These are phyloP conservation scores for Drosophila micromelanica DNA, from an alignment of 1,140 invertebrate genomes.

Conservation along the genomic window DNA sequence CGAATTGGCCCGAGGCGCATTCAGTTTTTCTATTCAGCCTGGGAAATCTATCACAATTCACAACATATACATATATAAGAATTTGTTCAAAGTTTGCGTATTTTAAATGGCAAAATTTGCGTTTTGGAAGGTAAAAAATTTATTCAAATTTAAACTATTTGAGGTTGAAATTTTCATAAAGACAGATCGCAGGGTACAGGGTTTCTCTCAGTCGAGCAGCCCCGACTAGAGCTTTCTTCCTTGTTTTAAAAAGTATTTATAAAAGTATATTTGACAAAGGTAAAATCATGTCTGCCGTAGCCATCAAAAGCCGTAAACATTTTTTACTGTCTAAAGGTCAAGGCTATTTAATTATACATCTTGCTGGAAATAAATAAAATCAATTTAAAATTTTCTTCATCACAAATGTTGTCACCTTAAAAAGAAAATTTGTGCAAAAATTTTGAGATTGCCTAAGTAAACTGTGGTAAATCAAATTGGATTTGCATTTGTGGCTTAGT, in stretches of 20 bases:
- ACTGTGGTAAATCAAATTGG: too few relatives aligned
- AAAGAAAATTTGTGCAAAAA: neutral
- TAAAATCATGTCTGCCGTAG: slow-evolving; percentile 19
- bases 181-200: too few relatives aligned
- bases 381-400: slow-evolving; percentile 3
- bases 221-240: too few relatives aligned
- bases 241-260: too few relatives aligned
- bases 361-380: slow-evolving; percentile 45
- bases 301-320: slow-evolving; percentile 5
- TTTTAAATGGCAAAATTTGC: too few relatives aligned
- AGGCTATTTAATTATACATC: slow-evolving; percentile 51
- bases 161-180: too few relatives aligned
- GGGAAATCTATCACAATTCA: too few relatives aligned
- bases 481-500: neutral
- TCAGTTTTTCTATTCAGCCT: neutral
- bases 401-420: neutral
- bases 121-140: too few relatives aligned
- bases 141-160: too few relatives aligned
- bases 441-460: neutral
- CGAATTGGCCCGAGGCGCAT: slow-evolving; percentile 7
- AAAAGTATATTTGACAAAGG: slow-evolving; percentile 53
- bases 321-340: slow-evolving; percentile 33
- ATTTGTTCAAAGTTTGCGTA: too few relatives aligned
- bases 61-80: neutral
- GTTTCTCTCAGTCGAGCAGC: too few relatives aligned